Evolutionary conservation across 2,113 vertebrate genomes (phyloP).

Genomic region (Oxyruncus cristatus): DNA sequence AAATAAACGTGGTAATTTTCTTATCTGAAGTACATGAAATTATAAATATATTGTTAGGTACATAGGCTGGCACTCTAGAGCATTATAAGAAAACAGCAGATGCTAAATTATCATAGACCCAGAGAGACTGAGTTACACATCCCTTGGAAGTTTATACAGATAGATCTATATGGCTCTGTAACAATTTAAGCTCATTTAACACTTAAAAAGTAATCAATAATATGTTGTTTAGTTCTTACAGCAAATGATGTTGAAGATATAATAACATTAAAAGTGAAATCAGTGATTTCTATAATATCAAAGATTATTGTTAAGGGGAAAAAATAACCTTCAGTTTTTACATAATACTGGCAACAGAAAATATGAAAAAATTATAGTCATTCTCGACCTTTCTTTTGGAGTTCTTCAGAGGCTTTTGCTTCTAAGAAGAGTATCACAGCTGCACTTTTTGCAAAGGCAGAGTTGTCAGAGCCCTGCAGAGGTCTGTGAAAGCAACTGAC

Average conservation of each 20-base stretch:
- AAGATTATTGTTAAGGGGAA: background rate
- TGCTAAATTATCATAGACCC: background rate
- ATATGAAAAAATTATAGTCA: background rate
- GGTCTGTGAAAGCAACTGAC: fast-evolving
- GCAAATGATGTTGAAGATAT: background rate
- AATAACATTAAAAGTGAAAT: background rate
- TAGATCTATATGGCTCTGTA: background rate
- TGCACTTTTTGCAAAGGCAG: background rate
- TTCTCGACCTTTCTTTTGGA: background rate
- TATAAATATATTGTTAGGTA: background rate
- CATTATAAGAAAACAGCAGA: background rate
- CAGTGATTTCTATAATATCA: background rate
- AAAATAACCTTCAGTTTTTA: background rate
- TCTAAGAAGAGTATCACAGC: background rate
- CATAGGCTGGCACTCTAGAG: background rate
- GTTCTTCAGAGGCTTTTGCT: background rate
- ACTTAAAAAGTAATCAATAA: background rate
- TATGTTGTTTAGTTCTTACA: background rate
- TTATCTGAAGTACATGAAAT: background rate
- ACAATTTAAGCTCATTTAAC: background rate
- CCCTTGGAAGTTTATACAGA: background rate
- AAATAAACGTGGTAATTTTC: background rate
- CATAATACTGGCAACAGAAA: background rate
- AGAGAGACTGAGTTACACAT: background rate
- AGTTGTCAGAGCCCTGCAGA: background rate